A percentile compares a stretch with the other conserved stretches of the same genome.
phyloP scores from a whole-genome alignment of 2,113 vertebrate genomes.

The Pedionomus torquatus region DNA sequence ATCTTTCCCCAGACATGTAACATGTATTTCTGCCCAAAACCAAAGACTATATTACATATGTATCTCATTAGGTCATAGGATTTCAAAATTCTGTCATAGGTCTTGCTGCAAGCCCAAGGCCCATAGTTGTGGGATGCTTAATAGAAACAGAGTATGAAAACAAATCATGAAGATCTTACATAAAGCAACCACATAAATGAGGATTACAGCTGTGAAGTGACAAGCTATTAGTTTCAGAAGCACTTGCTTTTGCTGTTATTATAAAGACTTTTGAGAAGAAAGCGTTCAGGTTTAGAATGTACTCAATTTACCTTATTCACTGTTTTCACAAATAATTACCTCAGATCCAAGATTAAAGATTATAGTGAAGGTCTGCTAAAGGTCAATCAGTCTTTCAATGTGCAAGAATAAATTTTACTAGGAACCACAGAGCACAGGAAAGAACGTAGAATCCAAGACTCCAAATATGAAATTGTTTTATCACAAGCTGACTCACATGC shows the following conservation, averaged over 20 bases:
- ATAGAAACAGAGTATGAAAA: not conserved
- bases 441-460: not conserved
- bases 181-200: not conserved
- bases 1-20: not conserved
- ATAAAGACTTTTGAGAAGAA: not conserved
- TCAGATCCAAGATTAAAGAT: not conserved
- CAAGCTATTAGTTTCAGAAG: not conserved
- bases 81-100: not conserved
- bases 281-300: not conserved
- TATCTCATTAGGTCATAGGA: not conserved
- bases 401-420: not conserved
- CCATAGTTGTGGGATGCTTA: not conserved
- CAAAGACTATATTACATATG: not conserved
- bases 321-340: not conserved
- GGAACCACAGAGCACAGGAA: not conserved
- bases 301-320: not conserved
- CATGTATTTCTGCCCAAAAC: not conserved
- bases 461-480: not conserved
- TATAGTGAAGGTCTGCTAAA: not conserved
- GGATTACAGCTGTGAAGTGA: not conserved
- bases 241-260: not conserved
- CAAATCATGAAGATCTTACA: not conserved
- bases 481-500: not conserved
- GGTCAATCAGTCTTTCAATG: not conserved
- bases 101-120: not conserved